Conservation (phyloP, 2,113 vertebrate genomes). For the Meriones unguiculatus region DNA sequence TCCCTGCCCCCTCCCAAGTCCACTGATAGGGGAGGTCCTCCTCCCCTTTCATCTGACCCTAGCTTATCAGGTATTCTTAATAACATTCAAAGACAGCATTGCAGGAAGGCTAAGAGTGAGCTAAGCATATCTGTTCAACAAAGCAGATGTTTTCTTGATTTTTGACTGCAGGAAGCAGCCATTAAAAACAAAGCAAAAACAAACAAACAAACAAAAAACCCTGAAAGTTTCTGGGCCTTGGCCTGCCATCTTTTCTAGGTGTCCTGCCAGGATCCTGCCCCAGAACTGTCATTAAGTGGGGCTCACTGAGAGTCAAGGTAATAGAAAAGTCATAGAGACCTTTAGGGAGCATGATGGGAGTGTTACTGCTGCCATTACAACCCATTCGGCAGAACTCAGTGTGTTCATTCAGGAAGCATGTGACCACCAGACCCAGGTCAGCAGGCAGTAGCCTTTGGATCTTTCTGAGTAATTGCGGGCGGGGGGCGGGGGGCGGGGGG, state of each 20-base stretch:
- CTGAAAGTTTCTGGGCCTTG: accelerated
- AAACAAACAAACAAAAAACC: not conserved
- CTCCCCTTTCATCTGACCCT: too few species aligned
- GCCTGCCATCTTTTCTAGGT: not conserved
- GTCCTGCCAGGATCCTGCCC: not conserved
- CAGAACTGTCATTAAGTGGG: not conserved
- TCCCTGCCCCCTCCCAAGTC: too few species aligned
- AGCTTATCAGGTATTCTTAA: not conserved
- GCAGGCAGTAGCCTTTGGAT: not conserved
- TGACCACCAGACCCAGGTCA: not conserved
- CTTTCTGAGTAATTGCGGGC: not conserved
- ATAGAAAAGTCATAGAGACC: not conserved
- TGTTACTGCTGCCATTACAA: not conserved
- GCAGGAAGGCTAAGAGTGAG: too few species aligned
- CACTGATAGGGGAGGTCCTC: too few species aligned
- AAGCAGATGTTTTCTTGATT: not conserved
- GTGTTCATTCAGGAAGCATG: not conserved
- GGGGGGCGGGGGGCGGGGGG: not conserved
- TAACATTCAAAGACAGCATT: accelerated
- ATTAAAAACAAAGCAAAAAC: not conserved
- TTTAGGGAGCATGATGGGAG: not conserved
- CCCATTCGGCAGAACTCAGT: not conserved
- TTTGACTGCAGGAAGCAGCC: not conserved
- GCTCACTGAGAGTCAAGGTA: not conserved
- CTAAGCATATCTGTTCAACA: not conserved